Percentiles rank a stretch among this genome's conserved stretches.
These are phyloP conservation scores for Drosophila putrida DNA, from an alignment of 2,888 invertebrate genomes.

Conservation along the genomic window DNA sequence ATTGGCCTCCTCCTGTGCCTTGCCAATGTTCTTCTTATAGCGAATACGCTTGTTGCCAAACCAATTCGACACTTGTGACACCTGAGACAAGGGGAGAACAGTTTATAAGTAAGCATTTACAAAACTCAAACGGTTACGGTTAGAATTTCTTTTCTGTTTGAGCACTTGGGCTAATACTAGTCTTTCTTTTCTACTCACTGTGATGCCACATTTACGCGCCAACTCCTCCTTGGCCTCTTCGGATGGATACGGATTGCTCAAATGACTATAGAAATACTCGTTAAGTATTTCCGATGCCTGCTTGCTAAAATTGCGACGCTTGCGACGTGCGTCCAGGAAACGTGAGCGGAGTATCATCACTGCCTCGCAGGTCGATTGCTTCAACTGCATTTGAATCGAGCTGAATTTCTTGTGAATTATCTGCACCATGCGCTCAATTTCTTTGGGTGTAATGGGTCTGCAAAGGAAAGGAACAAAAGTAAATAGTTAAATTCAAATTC, in stretches of 20 bases:
- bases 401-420: conserved; percentile 99
- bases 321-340: conserved; percentile 92
- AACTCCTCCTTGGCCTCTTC: conserved; percentile 99
- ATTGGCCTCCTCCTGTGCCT: conserved; percentile 99
- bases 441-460: conserved; percentile 98
- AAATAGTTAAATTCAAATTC: not conserved
- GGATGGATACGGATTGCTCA: conserved; percentile 99
- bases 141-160: too few relatives aligned
- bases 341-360: conserved; percentile 97
- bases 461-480: not conserved
- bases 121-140: too few relatives aligned
- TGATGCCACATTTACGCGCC: conserved; percentile 99
- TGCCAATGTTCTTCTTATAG: conserved; percentile 99
- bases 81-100: conserved; percentile 64
- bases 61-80: conserved; percentile 97
- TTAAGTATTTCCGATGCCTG: conserved; percentile 99
- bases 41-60: conserved; percentile 99
- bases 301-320: conserved; percentile 99
- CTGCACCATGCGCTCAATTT: conserved; percentile 99
- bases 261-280: conserved; percentile 99
- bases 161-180: too few relatives aligned
- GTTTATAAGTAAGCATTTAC: too few relatives aligned
- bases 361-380: conserved; percentile 99
- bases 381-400: conserved; percentile 98
- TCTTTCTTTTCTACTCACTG: conserved; percentile 87